Conservation (phyloP, 1,140 invertebrate species). For the roundworm (Caenorhabditis elegans) region WBcel235 BX284603.4:4144001-4144500, state of each 20-base stretch:
- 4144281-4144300: too few species aligned
- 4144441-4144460: too few species aligned
- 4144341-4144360: too few species aligned
- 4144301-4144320: too few species aligned
- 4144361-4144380: too few species aligned
- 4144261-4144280: neutral
- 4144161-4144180: constrained; percentile 22
- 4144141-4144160: constrained; percentile 10
- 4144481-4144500: too few species aligned
- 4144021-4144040: constrained; percentile 24
- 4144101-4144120: neutral
- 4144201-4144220: too few species aligned
- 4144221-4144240: neutral
- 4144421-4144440: too few species aligned
- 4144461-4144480: too few species aligned
- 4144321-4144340: too few species aligned
- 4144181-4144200: neutral
- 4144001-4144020: neutral
- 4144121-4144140: neutral
- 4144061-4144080: constrained; percentile 1
- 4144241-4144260: neutral
- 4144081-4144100: constrained; percentile 15
- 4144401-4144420: too few species aligned
- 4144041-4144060: constrained; percentile 39
- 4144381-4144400: too few species aligned